These are phyloP conservation scores for Copidosoma floridanum DNA, from an alignment of 1,140 invertebrate species.

Conservation along the genomic window DNA sequence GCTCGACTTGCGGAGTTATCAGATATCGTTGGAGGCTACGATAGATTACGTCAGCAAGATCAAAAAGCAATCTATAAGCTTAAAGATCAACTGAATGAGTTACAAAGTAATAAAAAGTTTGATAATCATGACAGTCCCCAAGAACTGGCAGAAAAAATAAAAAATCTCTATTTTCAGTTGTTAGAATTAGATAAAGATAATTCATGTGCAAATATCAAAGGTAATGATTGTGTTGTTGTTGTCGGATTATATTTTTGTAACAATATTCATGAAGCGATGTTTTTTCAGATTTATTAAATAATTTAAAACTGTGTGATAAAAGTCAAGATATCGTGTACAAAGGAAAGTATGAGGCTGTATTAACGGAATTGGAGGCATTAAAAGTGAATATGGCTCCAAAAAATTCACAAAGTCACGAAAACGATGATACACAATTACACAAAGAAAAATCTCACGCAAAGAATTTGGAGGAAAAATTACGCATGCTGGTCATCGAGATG, in stretches of 20 bases:
- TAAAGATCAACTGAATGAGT: conserved; percentile 57
- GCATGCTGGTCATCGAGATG: conserved; percentile 62
- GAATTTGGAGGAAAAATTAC: conserved; percentile 66
- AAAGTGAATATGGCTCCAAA: conserved; percentile 37
- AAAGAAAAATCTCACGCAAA: conserved; percentile 62
- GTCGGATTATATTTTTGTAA: neutral
- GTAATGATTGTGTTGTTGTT: conserved; percentile 29
- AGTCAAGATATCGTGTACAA: conserved; percentile 47
- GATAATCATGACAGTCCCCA: conserved; percentile 37
- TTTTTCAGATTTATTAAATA: conserved; percentile 41
- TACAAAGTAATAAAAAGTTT: conserved; percentile 42
- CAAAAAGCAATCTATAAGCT: conserved; percentile 73
- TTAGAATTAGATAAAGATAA: conserved; percentile 45
- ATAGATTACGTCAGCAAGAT: conserved; percentile 70
- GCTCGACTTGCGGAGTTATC: conserved; percentile 77
- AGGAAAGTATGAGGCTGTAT: conserved; percentile 54
- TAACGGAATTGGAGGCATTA: conserved; percentile 54
- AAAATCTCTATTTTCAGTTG: conserved; percentile 40
- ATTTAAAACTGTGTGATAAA: conserved; percentile 38
- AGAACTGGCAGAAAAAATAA: conserved; percentile 44
- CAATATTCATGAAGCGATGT: neutral
- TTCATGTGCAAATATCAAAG: conserved; percentile 41
- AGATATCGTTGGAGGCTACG: conserved; percentile 75
- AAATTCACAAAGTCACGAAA: conserved; percentile 29
- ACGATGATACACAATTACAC: conserved; percentile 49